Evolutionary conservation across 2,113 vertebrate species (phyloP).

Genomic region (Toxotes jaculatrix): DNA sequence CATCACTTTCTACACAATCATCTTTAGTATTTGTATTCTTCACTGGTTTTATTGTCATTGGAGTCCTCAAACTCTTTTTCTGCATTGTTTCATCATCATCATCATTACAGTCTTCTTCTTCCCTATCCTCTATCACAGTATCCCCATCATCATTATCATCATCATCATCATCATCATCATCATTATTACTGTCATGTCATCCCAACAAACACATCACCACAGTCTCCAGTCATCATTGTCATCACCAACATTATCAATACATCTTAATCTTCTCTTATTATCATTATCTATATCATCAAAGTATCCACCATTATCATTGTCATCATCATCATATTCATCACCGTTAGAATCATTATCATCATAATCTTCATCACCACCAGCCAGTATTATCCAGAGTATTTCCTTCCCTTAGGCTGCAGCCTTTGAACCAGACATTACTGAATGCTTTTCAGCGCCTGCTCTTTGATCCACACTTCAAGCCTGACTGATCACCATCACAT

Average conservation of each 20-base stretch:
- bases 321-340: not conserved
- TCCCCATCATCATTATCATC: not conserved
- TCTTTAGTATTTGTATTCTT: not conserved
- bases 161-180: not conserved
- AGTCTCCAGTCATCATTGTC: not conserved
- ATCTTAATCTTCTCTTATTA: too few relatives aligned
- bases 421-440: conserved; percentile 33
- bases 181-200: not conserved
- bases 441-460: conserved; percentile 38
- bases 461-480: conserved; percentile 53
- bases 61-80: not conserved
- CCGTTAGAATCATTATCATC: not conserved
- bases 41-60: not conserved
- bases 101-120: not conserved
- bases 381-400: not conserved
- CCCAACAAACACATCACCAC: not conserved
- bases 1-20: conserved; percentile 2
- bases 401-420: conserved; percentile 14
- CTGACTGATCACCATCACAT: conserved; percentile 48
- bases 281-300: too few relatives aligned
- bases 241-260: not conserved
- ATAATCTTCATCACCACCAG: not conserved
- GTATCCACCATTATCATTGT: not conserved
- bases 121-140: not conserved
- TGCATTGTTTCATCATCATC: not conserved